phyloP scores from a whole-genome alignment of 2,797 vertebrate genomes.

The Catharus ustulatus region DNA sequence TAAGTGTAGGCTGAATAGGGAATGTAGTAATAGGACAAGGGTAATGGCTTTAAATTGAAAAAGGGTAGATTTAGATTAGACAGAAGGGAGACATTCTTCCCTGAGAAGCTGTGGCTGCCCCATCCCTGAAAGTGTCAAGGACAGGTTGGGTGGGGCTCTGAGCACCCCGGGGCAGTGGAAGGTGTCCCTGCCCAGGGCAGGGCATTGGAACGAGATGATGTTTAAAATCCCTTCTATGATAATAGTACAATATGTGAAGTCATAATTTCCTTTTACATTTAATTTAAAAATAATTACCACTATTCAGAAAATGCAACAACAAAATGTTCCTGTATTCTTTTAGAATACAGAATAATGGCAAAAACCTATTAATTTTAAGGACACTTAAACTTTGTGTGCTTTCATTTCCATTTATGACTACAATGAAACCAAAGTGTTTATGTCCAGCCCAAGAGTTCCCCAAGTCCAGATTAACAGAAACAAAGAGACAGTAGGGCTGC shows the following conservation, averaged over 20 bases:
- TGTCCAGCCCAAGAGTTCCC: background rate
- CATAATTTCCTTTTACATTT: background rate
- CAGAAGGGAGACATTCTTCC: background rate
- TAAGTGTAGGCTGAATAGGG: background rate
- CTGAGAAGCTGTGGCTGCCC: background rate
- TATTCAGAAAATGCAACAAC: background rate
- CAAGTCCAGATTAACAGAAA: background rate
- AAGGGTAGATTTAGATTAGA: background rate
- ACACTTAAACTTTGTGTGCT: background rate
- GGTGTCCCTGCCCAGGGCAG: background rate
- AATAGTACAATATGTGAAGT: background rate
- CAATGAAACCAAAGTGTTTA: background rate
- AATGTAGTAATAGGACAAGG: background rate
- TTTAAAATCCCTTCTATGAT: background rate
- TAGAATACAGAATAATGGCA: background rate
- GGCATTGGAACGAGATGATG: accelerated
- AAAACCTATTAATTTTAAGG: background rate
- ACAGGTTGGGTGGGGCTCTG: background rate
- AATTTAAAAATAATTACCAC: background rate
- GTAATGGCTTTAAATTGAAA: background rate
- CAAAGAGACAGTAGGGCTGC: background rate
- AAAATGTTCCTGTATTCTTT: background rate
- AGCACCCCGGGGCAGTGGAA: background rate
- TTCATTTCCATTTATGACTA: background rate
- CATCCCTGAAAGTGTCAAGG: background rate